Percentiles rank a stretch among this genome's conserved stretches.
Conservation (phyloP, 2,888 invertebrate genomes). For the Merodon equestris region DNA sequence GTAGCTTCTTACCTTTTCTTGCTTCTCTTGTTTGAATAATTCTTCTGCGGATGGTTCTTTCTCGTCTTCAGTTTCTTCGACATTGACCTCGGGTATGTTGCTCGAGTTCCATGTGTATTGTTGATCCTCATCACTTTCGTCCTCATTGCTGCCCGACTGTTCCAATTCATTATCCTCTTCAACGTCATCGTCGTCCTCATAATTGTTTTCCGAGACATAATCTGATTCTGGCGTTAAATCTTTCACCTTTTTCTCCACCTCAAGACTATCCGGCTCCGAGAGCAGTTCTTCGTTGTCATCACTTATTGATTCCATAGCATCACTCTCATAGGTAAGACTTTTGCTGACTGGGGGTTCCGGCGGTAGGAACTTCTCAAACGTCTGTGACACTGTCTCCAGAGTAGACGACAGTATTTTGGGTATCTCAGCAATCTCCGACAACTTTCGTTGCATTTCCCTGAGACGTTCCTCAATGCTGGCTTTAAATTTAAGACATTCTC, state of each 20-base stretch:
- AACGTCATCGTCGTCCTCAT: conserved; percentile 71
- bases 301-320: conserved; percentile 53
- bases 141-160: conserved; percentile 51
- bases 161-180: conserved; percentile 68
- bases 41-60: conserved; percentile 67
- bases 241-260: conserved; percentile 66
- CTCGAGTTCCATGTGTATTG: conserved; percentile 76
- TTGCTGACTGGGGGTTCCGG: conserved; percentile 21
- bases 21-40: conserved; percentile 69
- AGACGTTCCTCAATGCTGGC: conserved; percentile 76
- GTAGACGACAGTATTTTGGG: conserved; percentile 77
- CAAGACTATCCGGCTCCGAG: conserved; percentile 58
- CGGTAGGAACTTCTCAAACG: conserved; percentile 74
- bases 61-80: conserved; percentile 69
- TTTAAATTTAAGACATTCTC: conserved; percentile 29
- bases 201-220: conserved; percentile 77
- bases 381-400: conserved; percentile 77
- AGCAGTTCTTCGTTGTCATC: conserved; percentile 54
- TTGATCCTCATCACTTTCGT: conserved; percentile 68
- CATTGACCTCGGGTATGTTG: conserved; percentile 74
- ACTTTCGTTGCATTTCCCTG: conserved; percentile 77
- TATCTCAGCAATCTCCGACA: conserved; percentile 78
- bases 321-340: conserved; percentile 33
- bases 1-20: conserved; percentile 69
- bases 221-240: conserved; percentile 77